phyloP scores from a whole-genome alignment of 1,140 invertebrate species.

The Drosophila sechellia region DNA sequence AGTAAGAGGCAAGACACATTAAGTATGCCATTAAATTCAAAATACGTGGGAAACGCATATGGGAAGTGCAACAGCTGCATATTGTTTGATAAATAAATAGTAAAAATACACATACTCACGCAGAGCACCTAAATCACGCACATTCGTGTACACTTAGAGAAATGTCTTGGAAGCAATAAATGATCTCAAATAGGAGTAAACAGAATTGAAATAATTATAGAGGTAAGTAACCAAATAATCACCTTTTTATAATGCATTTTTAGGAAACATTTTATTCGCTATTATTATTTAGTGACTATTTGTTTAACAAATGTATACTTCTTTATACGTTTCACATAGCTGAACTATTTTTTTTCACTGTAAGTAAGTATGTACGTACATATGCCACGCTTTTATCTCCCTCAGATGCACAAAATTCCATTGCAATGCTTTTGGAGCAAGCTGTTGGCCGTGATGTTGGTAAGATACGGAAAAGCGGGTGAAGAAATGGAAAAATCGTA shows the following conservation, averaged over 20 bases:
- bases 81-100: conserved; percentile 73
- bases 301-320: too few species aligned
- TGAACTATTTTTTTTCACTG: neutral
- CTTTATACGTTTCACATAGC: too few species aligned
- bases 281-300: too few species aligned
- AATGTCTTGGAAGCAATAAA: neutral
- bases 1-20: conserved; percentile 25
- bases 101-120: conserved; percentile 18
- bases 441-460: conserved; percentile 15
- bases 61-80: conserved; percentile 71
- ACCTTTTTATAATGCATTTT: too few species aligned
- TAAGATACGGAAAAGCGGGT: conserved; percentile 1
- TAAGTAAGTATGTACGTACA: neutral
- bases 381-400: conserved; percentile 15
- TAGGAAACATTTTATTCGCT: too few species aligned
- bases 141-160: conserved; percentile 3
- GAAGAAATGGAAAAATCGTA: neutral
- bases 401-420: conserved; percentile 12
- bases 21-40: conserved; percentile 54
- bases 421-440: conserved; percentile 15
- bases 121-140: conserved; percentile 14
- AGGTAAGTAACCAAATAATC: too few species aligned
- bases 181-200: too few species aligned
- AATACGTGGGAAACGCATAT: conserved; percentile 61
- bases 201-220: too few species aligned